Conservation (phyloP, 2,888 invertebrate species). For the Chrysolina haemoptera region DNA sequence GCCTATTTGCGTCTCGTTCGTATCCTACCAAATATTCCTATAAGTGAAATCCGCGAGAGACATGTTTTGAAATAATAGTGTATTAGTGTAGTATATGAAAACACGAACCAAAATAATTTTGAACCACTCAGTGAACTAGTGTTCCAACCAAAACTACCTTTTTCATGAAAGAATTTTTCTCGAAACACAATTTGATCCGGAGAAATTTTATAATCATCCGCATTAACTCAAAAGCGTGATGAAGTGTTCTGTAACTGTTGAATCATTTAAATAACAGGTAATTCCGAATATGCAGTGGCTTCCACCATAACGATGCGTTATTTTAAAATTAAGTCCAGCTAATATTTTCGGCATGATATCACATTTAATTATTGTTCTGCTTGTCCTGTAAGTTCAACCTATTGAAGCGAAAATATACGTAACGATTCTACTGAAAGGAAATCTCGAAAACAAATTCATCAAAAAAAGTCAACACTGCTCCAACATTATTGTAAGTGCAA, state of each 20-base stretch:
- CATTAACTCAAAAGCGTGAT: neutral
- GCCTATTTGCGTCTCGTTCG: too few relatives aligned
- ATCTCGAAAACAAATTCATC: neutral
- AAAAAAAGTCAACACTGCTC: neutral
- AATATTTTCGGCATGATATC: neutral
- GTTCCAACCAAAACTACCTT: neutral
- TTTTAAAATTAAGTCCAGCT: neutral
- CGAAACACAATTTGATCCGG: neutral
- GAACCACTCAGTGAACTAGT: neutral
- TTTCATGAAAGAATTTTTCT: neutral
- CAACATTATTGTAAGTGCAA: too few relatives aligned
- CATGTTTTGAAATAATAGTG: too few relatives aligned
- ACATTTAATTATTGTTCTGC: neutral
- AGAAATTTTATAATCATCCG: neutral
- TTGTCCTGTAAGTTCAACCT: neutral
- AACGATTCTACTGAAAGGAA: neutral
- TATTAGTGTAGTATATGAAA: too few relatives aligned
- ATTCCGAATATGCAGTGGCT: constrained; percentile 5
- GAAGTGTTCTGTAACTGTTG: neutral
- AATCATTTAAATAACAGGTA: neutral
- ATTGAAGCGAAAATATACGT: neutral
- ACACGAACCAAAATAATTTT: neutral
- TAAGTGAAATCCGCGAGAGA: too few relatives aligned
- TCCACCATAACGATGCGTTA: neutral
- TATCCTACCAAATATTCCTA: too few relatives aligned